Evolutionary conservation across 2,797 vertebrate genomes (phyloP).

Genomic region (Naso thynnoides): DNA sequence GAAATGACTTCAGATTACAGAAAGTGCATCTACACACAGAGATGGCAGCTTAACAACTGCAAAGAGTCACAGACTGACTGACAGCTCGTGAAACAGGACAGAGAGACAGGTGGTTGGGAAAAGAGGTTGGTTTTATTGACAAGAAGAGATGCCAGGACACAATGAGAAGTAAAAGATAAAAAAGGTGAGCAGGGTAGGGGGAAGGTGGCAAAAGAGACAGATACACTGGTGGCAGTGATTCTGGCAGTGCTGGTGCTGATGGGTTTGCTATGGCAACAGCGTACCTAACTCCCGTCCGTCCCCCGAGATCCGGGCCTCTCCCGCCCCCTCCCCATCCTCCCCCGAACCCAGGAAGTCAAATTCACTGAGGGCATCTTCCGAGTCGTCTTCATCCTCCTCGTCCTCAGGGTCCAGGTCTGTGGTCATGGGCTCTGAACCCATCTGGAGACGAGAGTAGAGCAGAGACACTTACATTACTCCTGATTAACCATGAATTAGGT

Average conservation of each 20-base stretch:
- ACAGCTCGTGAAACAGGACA: conserved; percentile 81
- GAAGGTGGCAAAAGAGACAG: conserved; percentile 57
- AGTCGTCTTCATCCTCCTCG: conserved; percentile 93
- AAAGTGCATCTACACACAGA: conserved; percentile 59
- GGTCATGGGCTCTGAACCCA: conserved; percentile 86
- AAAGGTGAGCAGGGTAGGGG: conserved; percentile 62
- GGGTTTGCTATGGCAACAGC: conserved; percentile 72
- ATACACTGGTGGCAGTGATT: conserved; percentile 78
- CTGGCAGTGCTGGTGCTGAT: conserved; percentile 77
- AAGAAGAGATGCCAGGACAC: conserved; percentile 80
- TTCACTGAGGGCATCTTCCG: conserved; percentile 92
- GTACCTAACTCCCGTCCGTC: conserved; percentile 91
- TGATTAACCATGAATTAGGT: background rate
- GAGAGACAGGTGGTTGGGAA: conserved; percentile 81
- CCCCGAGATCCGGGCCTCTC: conserved; percentile 86
- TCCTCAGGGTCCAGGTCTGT: conserved; percentile 92
- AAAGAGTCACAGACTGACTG: conserved; percentile 71
- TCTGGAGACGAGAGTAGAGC: conserved; percentile 66
- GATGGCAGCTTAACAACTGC: conserved; percentile 67
- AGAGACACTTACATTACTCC: background rate
- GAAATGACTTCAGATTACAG: conserved; percentile 57
- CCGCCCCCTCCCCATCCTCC: conserved; percentile 90
- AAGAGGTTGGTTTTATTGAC: conserved; percentile 82
- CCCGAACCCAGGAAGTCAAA: conserved; percentile 93
- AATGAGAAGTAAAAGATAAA: conserved; percentile 77